Base-by-base conservation (phyloP, 2,113 vertebrate genomes). In the Rhynchopsitta pachyrhyncha region DNA sequence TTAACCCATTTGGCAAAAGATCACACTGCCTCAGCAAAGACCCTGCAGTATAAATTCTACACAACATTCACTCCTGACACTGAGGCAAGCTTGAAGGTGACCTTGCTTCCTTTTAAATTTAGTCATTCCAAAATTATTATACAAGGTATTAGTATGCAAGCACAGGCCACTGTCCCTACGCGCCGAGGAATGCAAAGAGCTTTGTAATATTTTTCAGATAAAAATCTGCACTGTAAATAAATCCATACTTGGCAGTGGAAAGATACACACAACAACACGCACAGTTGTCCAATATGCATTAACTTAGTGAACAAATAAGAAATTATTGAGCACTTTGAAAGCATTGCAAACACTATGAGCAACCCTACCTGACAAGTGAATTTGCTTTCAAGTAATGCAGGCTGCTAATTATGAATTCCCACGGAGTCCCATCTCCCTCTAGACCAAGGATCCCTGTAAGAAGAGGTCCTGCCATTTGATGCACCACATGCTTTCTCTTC, bases 401-500 rank as follows among this genome's bases (percentile, higher is more conserved):
- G 4, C 29, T 44, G 23, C 39, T 76, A 90, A 76, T 73, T 66
- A 28, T 5, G 23, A 64, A 59, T 10, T 49, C 28, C 37, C 28
- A 33, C 3, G 0, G 33, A 35, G 20, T 35, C 22, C 9, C 57
- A 3, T 16, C 41, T 87, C 33, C 24, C 33, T 28, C 11, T 39
- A 33, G 52, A 62, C 7, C 0, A 0, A 78, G 29, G 27, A 64
- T 60, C 28, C 74, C 28, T 76, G 27, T 15, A 37, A 82, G 59
- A 81, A 78, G 24, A 66, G 62, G 31, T 60, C 66, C 18, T 73
- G 50, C 76, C 59, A 22, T 81, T 70, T 92, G 63, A 73, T 59
- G n/a, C 18, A 57, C 2, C 0, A 0, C 57, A 89, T 1, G 12
- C 15, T 41, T 82, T 63, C 29, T 39, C 46, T 42, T 91, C 55